Evolutionary conservation across 2,888 invertebrate species (phyloP), one percentile per base, ranked within the genome.

Genomic region (Norana najaformis): DNA sequence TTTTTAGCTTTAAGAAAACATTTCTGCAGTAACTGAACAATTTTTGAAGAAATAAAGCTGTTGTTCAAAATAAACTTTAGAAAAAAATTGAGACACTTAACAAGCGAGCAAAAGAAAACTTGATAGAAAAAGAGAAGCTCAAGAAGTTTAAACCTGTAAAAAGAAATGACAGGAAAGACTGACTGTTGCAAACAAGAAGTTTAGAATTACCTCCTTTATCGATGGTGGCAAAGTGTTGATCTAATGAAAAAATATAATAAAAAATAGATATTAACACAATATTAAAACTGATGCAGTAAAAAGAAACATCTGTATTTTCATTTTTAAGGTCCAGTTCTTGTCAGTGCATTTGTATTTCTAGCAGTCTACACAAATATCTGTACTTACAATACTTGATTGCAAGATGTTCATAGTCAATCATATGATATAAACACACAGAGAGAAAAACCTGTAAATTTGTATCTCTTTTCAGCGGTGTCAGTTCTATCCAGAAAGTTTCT

Each of bases 171-270:
- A 69, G 69, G 8, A 69, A 69, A 69, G 69, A n/a, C 30, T 53
- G 11, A 69, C n/a, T n/a, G 69, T 30, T 69, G 30, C 30, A 69
- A 69, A 69, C n/a, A 69, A 47, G 69, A 69, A 69, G n/a, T 69
- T 69, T n/a, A 69, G 69, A 85, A 35, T 85, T 37, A 85, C 85
- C 85, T 85, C 85, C 37, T 85, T 85, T 85, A 85, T 85, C 35
- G 85, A 35, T 36, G 85, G 85, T 16, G 85, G 85, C 36, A 85
- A 85, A 35, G 85, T 36, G 37, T 35, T 36, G 85, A 85, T 85
- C 85, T 85, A 16, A 36, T 69, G 69, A 69, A 69, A 6, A 69
- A 69, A 69, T n/a, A 69, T 13, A 69, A 69, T 69, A 6, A 69
- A 69, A 69, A 69, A n/a, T 69, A 69, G 69, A 69, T n/a, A 0